Conservation (phyloP, 30 jellyfish, hydroid and myxozoan genomes). For the Chironex yamaguchii region DNA sequence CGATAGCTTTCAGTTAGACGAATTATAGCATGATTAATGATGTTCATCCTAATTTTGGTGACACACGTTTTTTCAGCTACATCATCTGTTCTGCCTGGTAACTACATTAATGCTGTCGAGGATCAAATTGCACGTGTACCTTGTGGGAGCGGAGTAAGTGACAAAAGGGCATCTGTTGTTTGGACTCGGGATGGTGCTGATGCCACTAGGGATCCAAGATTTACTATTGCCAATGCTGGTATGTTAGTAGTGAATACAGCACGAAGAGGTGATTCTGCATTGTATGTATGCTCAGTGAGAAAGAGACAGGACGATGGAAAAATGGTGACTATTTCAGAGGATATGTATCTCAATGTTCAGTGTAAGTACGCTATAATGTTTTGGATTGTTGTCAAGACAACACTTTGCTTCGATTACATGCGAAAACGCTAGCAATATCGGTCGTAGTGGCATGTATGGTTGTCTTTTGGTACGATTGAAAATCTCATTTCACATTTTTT, state of each 20-base stretch:
- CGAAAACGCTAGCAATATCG: too few species aligned
- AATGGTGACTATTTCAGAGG: conserved; percentile 55
- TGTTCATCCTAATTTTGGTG: too few species aligned
- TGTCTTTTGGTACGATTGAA: too few species aligned
- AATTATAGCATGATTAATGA: too few species aligned
- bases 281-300: conserved; percentile 82
- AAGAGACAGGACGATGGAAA: conserved; percentile 64
- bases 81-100: conserved; percentile 90
- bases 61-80: conserved; percentile 61
- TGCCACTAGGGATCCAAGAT: conserved; percentile 77
- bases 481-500: too few species aligned
- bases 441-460: too few species aligned
- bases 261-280: conserved; percentile 79
- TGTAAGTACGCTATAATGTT: conserved; percentile 59
- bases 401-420: too few species aligned
- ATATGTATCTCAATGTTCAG: conserved; percentile 93
- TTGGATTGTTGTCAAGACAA: too few species aligned
- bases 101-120: conserved; percentile 85
- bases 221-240: conserved; percentile 79
- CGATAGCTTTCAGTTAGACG: too few species aligned
- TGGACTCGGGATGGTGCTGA: conserved; percentile 92
- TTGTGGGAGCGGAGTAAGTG: conserved; percentile 75
- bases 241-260: conserved; percentile 74
- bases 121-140: conserved; percentile 76
- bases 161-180: conserved; percentile 57